Base-by-base conservation (phyloP, 2,888 invertebrate genomes). In the Conistra vaccinii region DNA sequence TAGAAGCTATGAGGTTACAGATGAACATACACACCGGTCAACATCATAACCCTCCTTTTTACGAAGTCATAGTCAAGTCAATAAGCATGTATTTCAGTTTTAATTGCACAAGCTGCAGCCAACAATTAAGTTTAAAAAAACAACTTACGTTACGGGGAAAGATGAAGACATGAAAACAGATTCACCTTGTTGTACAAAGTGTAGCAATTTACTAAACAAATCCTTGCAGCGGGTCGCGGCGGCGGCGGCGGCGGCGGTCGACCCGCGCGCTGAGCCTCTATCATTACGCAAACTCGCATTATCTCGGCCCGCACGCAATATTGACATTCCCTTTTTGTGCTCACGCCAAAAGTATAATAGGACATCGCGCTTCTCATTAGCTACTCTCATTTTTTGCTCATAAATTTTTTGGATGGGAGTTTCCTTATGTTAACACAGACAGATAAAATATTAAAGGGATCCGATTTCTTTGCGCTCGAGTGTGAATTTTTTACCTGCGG, bases 271-370 rank as follows among this genome's bases (percentile, higher is more conserved):
- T 51, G 69, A 83, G 80, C 86, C 86, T 89, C 86, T 87, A 88
- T 87, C 89, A 88, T 90, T 89, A 90, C 87, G 83, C 83, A 80
- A 86, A 79, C 89, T 85, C 73, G 79, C 87, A 89, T 91, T 89
- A 91, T 91, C 87, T 85, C 86, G 81, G 73, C 78, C 88, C 87
- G 88, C 92, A 92, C 92, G 91, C 93, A 90, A 93, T 92, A 92
- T 91, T 91, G 90, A 90, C 91, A 93, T 93, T 91, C 86, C 85
- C 86, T 87, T 92, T 87, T 90, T 91, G 90, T 89, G 81, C 76
- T 87, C 85, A 84, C 85, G 78, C 86, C 84, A 87, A 88, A 89
- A 90, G 83, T 88, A 89, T 90, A 89, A 91, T 91, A 90, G 88
- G 84, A 86, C 88, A 88, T 89, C 85, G 76, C 80, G 85, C 86